phyloP scores from a whole-genome alignment of 2,797 vertebrate genomes.

The Apogon hyalosoma region DNA sequence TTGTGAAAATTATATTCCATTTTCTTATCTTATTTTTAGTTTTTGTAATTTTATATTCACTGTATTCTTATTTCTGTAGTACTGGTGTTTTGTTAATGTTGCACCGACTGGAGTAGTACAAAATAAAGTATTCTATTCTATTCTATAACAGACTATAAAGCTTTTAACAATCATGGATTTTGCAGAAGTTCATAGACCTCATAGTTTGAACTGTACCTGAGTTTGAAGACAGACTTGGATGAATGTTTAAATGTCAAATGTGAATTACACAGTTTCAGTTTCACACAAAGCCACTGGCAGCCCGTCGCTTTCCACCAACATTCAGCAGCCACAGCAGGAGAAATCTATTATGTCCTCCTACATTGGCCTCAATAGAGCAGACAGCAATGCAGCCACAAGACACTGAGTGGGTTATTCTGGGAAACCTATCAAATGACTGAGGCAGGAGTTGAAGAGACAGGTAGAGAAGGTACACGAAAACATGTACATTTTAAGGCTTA shows the following conservation, averaged over 20 bases:
- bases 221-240: neutral
- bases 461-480: slow-evolving; percentile 10
- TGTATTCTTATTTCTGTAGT: too few species aligned
- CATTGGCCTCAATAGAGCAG: slow-evolving; percentile 50
- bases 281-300: neutral
- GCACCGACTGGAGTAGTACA: too few species aligned
- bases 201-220: slow-evolving; percentile 8
- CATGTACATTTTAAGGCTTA: slow-evolving; percentile 6
- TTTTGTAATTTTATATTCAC: too few species aligned
- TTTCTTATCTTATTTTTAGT: too few species aligned
- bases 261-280: neutral
- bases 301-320: slow-evolving; percentile 8
- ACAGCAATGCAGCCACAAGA: slow-evolving; percentile 41
- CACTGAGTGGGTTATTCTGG: slow-evolving; percentile 57
- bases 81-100: too few species aligned
- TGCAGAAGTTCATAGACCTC: neutral
- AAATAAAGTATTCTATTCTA: too few species aligned
- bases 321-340: slow-evolving; percentile 13
- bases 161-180: neutral
- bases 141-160: too few species aligned
- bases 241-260: neutral
- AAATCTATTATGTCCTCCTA: slow-evolving; percentile 46
- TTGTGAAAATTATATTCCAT: too few species aligned
- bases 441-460: slow-evolving; percentile 31
- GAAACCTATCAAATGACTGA: slow-evolving; percentile 50